Evolutionary conservation across 2,113 vertebrate species (phyloP), one percentile per base, ranked within the genome.

Genomic region (Atrichornis clamosus): DNA sequence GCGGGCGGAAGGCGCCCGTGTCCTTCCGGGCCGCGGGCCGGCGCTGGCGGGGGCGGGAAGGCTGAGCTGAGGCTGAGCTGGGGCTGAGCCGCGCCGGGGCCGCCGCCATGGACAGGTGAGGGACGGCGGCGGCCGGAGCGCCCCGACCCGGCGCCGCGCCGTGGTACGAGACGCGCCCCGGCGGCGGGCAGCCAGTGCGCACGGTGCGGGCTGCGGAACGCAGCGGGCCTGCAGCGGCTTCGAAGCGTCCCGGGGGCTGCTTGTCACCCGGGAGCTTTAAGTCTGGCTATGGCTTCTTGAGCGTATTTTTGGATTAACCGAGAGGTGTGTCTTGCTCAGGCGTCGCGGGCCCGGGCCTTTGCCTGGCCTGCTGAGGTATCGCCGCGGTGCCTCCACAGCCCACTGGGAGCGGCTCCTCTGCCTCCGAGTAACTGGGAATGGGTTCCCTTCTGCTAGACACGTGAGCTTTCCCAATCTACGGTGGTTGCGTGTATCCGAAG

Each of bases 221-320:
- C 67, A 3, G 39, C 15, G 3, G 17, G 27, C 41, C 80, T 32
- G 72, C 26, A 9, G 18, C 17, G 5, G 16, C 7, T 7, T 6
- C 21, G 17, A 44, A 23, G 68, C 35, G 6, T 7, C 0, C 7
- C 32, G 28, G 3, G 9, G 69, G n/a, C 6, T 9, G 22, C 44
- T 41, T 24, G 62, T 22, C 58, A 8, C 6, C 32, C 11, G 9
- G 6, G 9, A 42, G 27, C 23, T 77, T 65, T 13, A 4, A 3
- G 15, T 2, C 12, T 6, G 19, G 18, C 20, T 16, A 3, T 27
- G 37, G 39, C 17, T 42, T 33, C 12, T 37, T n/a, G 21, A 5
- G 13, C 4, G 0, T 13, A 0, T 6, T 4, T 22, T 2, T 35
- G 15, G 15, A 0, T 37, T 41, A 21, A 55, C 3, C 5, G 2